A percentile compares a stretch with the other conserved stretches of the same genome.
Conservation (phyloP, 1,140 invertebrate species). For the Zaprionus inermis region DNA sequence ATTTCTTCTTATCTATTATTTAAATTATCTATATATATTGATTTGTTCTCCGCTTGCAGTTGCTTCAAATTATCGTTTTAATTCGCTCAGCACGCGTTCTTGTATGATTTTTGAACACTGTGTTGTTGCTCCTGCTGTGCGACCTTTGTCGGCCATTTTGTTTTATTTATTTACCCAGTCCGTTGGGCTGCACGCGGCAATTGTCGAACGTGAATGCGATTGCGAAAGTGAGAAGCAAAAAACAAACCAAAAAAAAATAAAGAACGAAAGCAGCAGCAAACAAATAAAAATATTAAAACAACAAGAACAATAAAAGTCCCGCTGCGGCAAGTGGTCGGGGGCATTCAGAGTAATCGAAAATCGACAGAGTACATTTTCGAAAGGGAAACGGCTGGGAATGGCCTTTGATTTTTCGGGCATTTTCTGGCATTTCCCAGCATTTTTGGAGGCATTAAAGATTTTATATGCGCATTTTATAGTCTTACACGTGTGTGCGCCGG, state of each 20-base stretch:
- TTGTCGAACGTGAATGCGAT: conserved; percentile 53
- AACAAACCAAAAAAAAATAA: conserved; percentile 20
- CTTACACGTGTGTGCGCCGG: conserved; percentile 7
- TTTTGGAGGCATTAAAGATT: conserved; percentile 61
- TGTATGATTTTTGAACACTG: conserved; percentile 13
- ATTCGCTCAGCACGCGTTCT: conserved; percentile 11
- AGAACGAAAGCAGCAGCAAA: conserved; percentile 8
- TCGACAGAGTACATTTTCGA: conserved; percentile 6
- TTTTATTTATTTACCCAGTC: conserved; percentile 49
- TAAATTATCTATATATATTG: neutral
- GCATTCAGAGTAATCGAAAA: neutral
- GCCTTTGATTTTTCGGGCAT: conserved; percentile 54
- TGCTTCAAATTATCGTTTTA: conserved; percentile 42
- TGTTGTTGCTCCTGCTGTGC: conserved; percentile 45
- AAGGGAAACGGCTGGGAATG: conserved; percentile 32
- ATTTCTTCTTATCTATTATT: too few species aligned
- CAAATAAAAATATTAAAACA: conserved; percentile 26
- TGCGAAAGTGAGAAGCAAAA: conserved; percentile 39
- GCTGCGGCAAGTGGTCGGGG: conserved; percentile 26
- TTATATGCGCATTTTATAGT: conserved; percentile 52
- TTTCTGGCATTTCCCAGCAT: conserved; percentile 51
- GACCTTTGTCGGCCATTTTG: conserved; percentile 33
- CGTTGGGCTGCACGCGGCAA: conserved; percentile 46
- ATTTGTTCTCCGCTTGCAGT: conserved; percentile 7
- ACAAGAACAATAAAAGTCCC: conserved; percentile 65